Percentiles rank a stretch among this genome's conserved stretches.
Conservation (phyloP, 30 jellyfish, hydroid and myxozoan genomes). For the Haliclystus octoradiatus region DNA sequence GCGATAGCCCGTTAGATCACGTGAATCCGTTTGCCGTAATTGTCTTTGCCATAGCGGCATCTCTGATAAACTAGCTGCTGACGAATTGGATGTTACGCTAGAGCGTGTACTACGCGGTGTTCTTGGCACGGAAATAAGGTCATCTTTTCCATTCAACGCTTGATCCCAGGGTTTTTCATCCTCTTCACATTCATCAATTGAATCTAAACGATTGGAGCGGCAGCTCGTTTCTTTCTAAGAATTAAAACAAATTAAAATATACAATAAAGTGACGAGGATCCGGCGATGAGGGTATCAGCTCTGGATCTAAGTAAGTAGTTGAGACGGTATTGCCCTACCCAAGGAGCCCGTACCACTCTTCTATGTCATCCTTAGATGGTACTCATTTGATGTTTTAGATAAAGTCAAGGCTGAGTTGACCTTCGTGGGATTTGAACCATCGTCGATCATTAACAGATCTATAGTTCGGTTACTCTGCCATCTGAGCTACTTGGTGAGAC, state of each 20-base stretch:
- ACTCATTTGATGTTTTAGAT: too few species aligned
- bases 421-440: too few species aligned
- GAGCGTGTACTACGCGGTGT: constrained; percentile 3
- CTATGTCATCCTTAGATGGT: too few species aligned
- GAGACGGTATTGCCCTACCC: neutral
- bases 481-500: too few species aligned
- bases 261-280: neutral
- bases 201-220: constrained; percentile 51
- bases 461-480: too few species aligned
- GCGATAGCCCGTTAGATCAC: neutral
- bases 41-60: constrained; percentile 67
- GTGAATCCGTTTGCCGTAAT: constrained; percentile 25
- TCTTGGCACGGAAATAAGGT: constrained; percentile 16
- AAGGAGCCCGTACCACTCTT: neutral
- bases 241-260: neutral
- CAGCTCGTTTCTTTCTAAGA: constrained; percentile 36
- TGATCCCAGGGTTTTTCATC: constrained; percentile 25
- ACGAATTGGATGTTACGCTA: constrained; percentile 32
- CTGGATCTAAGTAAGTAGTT: neutral
- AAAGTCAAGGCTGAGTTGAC: too few species aligned
- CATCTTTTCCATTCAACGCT: constrained; percentile 33
- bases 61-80: neutral
- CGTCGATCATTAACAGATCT: too few species aligned
- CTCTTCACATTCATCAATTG: constrained; percentile 69
- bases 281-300: neutral